Conservation (phyloP, 2,888 invertebrate species). For the Orchesella flavescens region DNA sequence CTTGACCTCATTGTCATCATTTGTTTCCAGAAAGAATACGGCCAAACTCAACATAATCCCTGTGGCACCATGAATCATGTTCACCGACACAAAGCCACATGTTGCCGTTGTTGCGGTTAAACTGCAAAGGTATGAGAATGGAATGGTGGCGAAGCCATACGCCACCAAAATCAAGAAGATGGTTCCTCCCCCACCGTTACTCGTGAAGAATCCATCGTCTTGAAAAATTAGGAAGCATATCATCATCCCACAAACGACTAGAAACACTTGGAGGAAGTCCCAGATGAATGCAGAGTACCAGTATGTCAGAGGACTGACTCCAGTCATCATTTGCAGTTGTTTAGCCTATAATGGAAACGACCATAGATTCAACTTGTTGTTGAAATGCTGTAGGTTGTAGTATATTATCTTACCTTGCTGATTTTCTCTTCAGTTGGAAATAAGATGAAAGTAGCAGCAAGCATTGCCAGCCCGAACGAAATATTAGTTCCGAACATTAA, state of each 20-base stretch:
- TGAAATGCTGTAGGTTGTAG: no score
- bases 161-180: conserved; percentile 76
- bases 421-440: no score
- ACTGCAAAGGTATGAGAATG: conserved; percentile 79
- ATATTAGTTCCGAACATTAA: conserved; percentile 68
- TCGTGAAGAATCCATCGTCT: conserved; percentile 72
- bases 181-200: conserved; percentile 73
- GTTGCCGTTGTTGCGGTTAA: conserved; percentile 76
- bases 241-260: conserved; percentile 73
- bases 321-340: conserved; percentile 73
- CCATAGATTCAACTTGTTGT: no score
- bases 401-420: no score
- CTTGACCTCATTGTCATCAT: not conserved
- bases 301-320: conserved; percentile 73
- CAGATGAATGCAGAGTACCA: conserved; percentile 75
- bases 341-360: conserved; percentile 73
- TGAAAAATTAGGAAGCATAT: conserved; percentile 73
- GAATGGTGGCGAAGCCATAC: conserved; percentile 78
- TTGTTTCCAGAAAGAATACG: not conserved
- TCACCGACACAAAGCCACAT: conserved; percentile 75
- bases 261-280: conserved; percentile 74
- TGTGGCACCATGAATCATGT: conserved; percentile 71
- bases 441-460: conserved; percentile 70
- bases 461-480: conserved; percentile 72
- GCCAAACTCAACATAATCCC: conserved; percentile 21